These are phyloP conservation scores for Gonioctena quinquepunctata DNA, from an alignment of 1,140 invertebrate genomes.

Conservation along the genomic window DNA sequence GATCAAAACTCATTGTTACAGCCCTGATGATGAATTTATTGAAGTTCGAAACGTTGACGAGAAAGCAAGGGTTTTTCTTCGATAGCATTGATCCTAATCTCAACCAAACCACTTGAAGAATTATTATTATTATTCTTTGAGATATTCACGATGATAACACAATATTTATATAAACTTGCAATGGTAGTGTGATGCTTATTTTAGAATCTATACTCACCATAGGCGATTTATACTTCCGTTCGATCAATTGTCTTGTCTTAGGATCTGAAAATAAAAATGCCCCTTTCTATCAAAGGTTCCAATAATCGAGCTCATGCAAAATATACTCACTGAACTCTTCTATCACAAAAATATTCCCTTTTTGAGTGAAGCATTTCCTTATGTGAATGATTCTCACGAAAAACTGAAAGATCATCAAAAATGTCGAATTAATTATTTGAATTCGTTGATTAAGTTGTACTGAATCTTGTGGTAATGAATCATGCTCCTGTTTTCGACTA, in stretches of 20 bases:
- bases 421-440: background rate
- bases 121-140: too few relatives aligned
- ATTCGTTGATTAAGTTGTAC: background rate
- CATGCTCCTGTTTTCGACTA: too few relatives aligned
- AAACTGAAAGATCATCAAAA: conserved; percentile 78
- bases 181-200: too few relatives aligned
- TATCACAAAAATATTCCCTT: conserved; percentile 97
- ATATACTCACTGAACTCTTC: conserved; percentile 96
- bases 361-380: conserved; percentile 98
- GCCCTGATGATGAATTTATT: too few relatives aligned
- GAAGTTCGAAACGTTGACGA: too few relatives aligned
- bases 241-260: conserved; percentile 93
- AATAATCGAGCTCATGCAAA: background rate
- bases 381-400: conserved; percentile 99
- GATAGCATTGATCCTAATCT: too few relatives aligned
- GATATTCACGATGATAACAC: too few relatives aligned
- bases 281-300: background rate
- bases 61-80: too few relatives aligned
- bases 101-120: too few relatives aligned
- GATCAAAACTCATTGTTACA: too few relatives aligned
- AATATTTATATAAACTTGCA: too few relatives aligned
- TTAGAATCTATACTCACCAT: conserved; percentile 83
- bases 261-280: conserved; percentile 78
- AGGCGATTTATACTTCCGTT: conserved; percentile 95
- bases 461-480: background rate